These are phyloP conservation scores for Parnassius glacialis DNA, from an alignment of 2,888 invertebrate species.

Conservation along the genomic window DNA sequence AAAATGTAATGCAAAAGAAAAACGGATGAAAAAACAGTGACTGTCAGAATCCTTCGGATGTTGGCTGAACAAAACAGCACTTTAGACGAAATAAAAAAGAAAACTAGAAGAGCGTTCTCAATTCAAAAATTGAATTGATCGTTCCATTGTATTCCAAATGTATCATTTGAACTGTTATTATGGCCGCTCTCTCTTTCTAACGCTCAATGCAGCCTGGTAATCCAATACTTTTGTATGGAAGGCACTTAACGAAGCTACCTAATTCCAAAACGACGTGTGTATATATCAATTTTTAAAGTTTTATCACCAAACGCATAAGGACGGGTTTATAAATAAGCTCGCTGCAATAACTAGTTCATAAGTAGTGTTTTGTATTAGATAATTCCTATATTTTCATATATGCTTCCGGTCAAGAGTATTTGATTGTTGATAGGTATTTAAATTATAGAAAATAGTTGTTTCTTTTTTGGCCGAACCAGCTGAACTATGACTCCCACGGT, in stretches of 20 bases:
- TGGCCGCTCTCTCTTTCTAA: conserved; percentile 71
- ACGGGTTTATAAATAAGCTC: conserved; percentile 27
- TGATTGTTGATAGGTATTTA: conserved; percentile 28
- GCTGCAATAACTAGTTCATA: conserved; percentile 23
- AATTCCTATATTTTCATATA: conserved; percentile 25
- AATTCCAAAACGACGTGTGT: conserved; percentile 63
- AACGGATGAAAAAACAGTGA: conserved; percentile 76
- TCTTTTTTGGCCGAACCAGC: conserved; percentile 13
- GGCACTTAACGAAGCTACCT: conserved; percentile 69
- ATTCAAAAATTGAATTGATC: conserved; percentile 82
- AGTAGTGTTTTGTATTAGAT: conserved; percentile 27
- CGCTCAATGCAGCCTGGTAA: conserved; percentile 75
- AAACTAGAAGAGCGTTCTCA: conserved; percentile 79
- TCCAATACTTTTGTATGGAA: conserved; percentile 80
- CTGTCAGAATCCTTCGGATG: conserved; percentile 78
- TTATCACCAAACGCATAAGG: conserved; percentile 35
- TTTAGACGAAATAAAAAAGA: conserved; percentile 73
- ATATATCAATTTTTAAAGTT: conserved; percentile 55
- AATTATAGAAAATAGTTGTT: conserved; percentile 33
- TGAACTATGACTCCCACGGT: conserved; percentile 25
- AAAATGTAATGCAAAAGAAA: conserved; percentile 63
- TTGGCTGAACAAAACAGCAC: conserved; percentile 80
- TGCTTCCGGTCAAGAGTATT: conserved; percentile 23
- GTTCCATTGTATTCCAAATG: conserved; percentile 81
- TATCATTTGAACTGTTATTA: conserved; percentile 82